phyloP scores from a whole-genome alignment of 1,140 invertebrate species.

The Parasteatoda tepidariorum region DNA sequence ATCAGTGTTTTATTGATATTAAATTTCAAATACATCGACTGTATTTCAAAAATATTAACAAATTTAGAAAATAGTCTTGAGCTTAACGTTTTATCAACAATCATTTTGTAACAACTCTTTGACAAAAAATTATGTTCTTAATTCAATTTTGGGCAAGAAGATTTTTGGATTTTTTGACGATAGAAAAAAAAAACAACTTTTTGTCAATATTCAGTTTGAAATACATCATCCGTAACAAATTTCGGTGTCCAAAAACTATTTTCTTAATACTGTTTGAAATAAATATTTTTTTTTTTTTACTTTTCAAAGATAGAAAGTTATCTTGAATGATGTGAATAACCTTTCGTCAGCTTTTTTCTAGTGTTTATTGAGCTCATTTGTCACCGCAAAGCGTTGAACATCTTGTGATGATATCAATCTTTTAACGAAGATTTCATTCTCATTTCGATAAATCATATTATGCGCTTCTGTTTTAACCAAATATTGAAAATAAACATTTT shows the following conservation, averaged over 20 bases:
- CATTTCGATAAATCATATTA: neutral
- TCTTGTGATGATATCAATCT: neutral
- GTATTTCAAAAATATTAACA: too few species aligned
- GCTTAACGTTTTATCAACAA: too few species aligned
- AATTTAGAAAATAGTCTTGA: too few species aligned
- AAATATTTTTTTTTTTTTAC: too few species aligned
- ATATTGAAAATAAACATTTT: neutral
- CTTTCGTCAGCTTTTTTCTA: neutral
- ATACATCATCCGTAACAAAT: neutral
- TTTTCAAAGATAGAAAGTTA: too few species aligned
- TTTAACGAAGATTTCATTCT: neutral
- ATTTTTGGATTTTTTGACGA: neutral
- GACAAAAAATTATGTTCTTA: too few species aligned
- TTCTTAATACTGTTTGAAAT: neutral
- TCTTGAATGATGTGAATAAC: neutral
- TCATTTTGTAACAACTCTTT: too few species aligned
- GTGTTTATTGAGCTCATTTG: neutral
- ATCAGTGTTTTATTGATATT: too few species aligned
- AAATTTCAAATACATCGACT: too few species aligned
- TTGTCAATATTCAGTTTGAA: neutral
- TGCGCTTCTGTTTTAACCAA: neutral
- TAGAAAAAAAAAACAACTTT: neutral
- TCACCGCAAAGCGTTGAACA: neutral
- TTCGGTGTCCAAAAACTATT: neutral
- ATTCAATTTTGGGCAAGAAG: too few species aligned